Evolutionary conservation across 2,888 invertebrate genomes (phyloP), one percentile per base, ranked within the genome.

Genomic region (Dicycla oo): DNA sequence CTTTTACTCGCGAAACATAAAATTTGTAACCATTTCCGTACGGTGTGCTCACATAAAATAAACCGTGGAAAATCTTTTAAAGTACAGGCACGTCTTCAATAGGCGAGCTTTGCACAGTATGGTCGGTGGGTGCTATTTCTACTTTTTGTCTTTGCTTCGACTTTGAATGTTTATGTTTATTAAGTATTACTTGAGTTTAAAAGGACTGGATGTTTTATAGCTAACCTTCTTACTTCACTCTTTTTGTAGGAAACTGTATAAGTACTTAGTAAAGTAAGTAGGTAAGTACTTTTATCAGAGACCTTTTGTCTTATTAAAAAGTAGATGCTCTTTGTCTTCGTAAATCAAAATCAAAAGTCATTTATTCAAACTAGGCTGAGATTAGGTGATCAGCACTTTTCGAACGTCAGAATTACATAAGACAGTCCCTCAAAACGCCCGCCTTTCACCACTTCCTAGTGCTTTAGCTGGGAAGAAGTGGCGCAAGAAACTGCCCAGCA

Each of bases 11-110:
- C 51, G 53, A 68, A 75, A 83, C 78, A 75, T 81, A 81, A 75
- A 75, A 74, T 81, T 72, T 82, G 67, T 82, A 72, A 75, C 81
- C 81, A 81, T 83, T 75, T 83, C 69, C 67, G 78, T 83, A 69
- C 58, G 54, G 80, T 82, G 80, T 82, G 66, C 63, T 69, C 69
- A 82, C 83, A 65, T 73, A 68, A 75, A 79, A 68, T 72, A 61
- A 69, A 76, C 76, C 80, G 69, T 76, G 61, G 72, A 72, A 68
- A 80, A 75, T 81, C 45, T 63, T 63, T 67, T 58, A 57, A 67
- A 61, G 63, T 68, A 68, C 63, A 56, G 30, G 53, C 69, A 69
- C 53, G 67, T 78, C 76, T 70, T 66, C 47, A 68, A 70, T 80
- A 61, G 61, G 26, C 65, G 23, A 49, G 62, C 53, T n/a, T 56